Evolutionary conservation across 2,113 vertebrate genomes (phyloP), one percentile per base, ranked within the genome.

Genomic region (Ochotona curzoniae): DNA sequence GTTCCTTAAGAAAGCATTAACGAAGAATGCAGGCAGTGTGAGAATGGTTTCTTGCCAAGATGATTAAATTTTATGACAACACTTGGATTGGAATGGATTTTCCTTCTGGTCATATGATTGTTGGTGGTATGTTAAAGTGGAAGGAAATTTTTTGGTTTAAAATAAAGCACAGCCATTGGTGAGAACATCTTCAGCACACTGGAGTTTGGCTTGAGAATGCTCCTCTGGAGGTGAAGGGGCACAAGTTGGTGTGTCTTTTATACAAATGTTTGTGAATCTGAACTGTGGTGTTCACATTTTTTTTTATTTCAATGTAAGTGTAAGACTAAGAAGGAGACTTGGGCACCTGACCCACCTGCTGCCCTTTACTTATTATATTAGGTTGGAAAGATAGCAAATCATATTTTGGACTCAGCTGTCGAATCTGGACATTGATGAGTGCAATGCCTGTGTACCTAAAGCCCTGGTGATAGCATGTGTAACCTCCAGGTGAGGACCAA

Each of bases 41-140:
- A 21, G 91, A 88, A 83, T 76, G 87, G 83, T 80, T 61, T n/a
- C 89, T 57, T 57, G 67, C 38, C 30, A 1, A 93, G 67, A 86
- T 87, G 81, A 93, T 86, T 75, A 93, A 49, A 89, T 80, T 95
- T 95, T 94, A 96, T 71, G 75, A 83, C 38, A 75, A 83, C n/a
- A 79, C 26, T 85, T 92, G 51, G 86, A 64, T 38, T 64, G 28
- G 80, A 73, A 84, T 91, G 49, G 63, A 54, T 89, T 96, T 93
- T 85, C 70, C 49, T 89, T 92, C 61, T 78, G 85, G 35, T 93
- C 47, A 57, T 75, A 30, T 83, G 79, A 83, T 84, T 93, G 32
- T 38, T 61, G 86, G 73, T 93, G 66, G 44, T 51, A 61, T 94
- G 92, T 86, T 66, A 74, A 80, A 92, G 66, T 73, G 25, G 61